These are phyloP conservation scores for Ailurus styani DNA, from an alignment of 2,113 vertebrate species.

Conservation along the genomic window DNA sequence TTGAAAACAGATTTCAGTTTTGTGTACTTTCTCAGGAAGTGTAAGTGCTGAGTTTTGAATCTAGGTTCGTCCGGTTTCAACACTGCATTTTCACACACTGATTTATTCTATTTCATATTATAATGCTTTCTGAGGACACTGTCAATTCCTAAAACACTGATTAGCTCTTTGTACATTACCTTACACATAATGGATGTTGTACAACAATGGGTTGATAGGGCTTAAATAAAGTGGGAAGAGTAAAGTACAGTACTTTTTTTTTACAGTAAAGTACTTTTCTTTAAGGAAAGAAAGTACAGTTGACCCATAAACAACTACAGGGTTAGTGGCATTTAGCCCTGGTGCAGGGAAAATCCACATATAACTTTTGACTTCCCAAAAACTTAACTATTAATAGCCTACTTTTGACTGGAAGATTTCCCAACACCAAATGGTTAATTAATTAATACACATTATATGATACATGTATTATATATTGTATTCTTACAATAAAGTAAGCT, in stretches of 20 bases:
- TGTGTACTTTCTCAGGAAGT: background rate
- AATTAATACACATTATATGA: background rate
- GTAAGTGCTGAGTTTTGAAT: background rate
- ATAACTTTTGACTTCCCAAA: background rate
- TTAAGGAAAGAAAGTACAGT: background rate
- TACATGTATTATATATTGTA: background rate
- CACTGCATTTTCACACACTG: background rate
- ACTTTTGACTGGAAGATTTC: background rate
- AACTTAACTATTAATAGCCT: background rate
- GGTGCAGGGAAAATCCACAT: background rate
- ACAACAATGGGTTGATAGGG: background rate
- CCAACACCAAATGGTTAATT: background rate
- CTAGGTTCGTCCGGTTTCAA: background rate
- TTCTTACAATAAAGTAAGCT: background rate
- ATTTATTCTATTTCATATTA: background rate
- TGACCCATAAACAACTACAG: background rate
- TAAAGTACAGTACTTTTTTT: too few species aligned
- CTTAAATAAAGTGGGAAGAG: background rate
- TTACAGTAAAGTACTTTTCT: too few species aligned
- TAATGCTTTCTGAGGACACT: background rate
- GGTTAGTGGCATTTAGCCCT: background rate
- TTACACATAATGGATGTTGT: background rate
- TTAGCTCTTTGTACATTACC: background rate
- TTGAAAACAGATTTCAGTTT: background rate
- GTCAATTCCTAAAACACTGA: background rate